phyloP scores from a whole-genome alignment of 2,888 invertebrate species.

The Apoderus coryli region DNA sequence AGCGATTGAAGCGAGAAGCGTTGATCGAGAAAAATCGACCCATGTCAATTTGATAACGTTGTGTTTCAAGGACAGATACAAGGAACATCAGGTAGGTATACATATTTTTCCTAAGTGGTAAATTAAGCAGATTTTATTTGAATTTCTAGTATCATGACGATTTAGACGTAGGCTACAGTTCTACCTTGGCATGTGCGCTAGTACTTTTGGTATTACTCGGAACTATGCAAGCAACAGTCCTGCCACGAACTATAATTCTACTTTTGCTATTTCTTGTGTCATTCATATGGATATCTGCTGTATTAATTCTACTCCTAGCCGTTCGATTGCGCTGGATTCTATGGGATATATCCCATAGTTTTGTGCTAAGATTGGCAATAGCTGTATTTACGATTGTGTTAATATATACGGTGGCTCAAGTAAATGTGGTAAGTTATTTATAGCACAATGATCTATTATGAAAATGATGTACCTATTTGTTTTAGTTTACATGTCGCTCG shows the following conservation, averaged over 20 bases:
- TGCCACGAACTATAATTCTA: constrained; percentile 74
- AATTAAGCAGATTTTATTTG: no score
- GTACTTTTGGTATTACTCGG: constrained; percentile 60
- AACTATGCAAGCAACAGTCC: constrained; percentile 61
- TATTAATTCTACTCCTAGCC: constrained; percentile 70
- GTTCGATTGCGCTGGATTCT: constrained; percentile 70
- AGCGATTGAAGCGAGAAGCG: constrained; percentile 80
- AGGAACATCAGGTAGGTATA: constrained; percentile 68
- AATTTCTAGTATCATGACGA: constrained; percentile 65
- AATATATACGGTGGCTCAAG: constrained; percentile 79
- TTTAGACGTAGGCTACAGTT: constrained; percentile 73
- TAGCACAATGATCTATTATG: no score
- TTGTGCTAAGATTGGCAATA: constrained; percentile 67
- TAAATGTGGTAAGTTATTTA: constrained; percentile 68
- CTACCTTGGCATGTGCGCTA: constrained; percentile 64
- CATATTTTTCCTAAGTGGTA: not conserved
- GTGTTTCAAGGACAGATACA: constrained; percentile 70
- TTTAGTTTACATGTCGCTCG: constrained; percentile 49
- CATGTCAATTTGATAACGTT: constrained; percentile 77
- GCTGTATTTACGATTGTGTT: constrained; percentile 77
- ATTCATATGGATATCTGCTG: constrained; percentile 80
- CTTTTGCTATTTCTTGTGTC: constrained; percentile 74
- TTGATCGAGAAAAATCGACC: constrained; percentile 78
- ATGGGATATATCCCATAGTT: constrained; percentile 76
- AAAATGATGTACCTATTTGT: constrained; percentile 37